Conservation (phyloP, 2,888 invertebrate species). For the Meta bourneti region DNA sequence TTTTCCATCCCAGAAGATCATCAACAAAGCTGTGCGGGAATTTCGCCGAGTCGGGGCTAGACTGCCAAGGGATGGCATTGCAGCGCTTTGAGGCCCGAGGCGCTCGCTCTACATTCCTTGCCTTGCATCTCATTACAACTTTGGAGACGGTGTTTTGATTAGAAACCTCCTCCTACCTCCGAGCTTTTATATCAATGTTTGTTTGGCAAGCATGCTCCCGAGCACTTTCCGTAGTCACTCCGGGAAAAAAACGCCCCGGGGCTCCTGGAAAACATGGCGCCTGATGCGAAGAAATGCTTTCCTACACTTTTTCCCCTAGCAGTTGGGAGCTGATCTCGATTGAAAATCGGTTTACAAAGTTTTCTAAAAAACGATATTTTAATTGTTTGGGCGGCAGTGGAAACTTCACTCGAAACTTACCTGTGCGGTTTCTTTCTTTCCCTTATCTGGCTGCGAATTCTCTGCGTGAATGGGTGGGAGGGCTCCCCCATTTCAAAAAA, state of each 20-base stretch:
- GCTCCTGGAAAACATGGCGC: constrained; percentile 39
- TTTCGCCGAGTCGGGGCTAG: constrained; percentile 12
- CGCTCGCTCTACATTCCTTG: constrained; percentile 75
- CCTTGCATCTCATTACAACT: constrained; percentile 76
- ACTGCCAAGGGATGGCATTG: constrained; percentile 49
- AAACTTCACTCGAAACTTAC: not conserved
- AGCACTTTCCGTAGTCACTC: constrained; percentile 63
- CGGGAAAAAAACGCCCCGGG: constrained; percentile 59
- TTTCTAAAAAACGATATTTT: constrained; percentile 66
- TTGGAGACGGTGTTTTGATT: constrained; percentile 76
- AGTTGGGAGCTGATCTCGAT: constrained; percentile 18
- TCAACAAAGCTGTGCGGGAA: not conserved
- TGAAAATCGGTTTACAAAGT: constrained; percentile 65
- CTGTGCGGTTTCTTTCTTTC: too few relatives aligned
- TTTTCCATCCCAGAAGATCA: not conserved
- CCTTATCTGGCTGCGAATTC: too few relatives aligned
- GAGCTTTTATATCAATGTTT: constrained; percentile 76
- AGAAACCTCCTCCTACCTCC: constrained; percentile 74
- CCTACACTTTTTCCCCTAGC: constrained; percentile 33
- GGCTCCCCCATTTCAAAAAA: too few relatives aligned
- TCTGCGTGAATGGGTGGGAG: too few relatives aligned
- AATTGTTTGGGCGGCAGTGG: constrained; percentile 46
- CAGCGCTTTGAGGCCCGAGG: constrained; percentile 58
- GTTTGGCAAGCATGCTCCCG: constrained; percentile 71
- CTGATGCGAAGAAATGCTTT: constrained; percentile 12